Conservation (phyloP, 1,140 invertebrate species). For the Zaprionus inermis region DNA sequence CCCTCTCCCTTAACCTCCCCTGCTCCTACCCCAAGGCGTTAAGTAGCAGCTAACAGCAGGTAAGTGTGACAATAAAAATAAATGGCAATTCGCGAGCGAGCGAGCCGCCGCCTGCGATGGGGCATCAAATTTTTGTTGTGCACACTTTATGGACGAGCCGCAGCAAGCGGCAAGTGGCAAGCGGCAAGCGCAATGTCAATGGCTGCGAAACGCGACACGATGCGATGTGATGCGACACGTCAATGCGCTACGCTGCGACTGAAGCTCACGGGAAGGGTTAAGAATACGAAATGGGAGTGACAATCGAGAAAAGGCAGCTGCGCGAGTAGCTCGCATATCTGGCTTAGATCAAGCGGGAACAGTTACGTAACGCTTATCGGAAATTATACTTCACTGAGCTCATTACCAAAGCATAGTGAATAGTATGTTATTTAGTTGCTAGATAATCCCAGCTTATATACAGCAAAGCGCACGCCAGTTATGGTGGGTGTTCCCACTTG, state of each 20-base stretch:
- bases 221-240: background rate
- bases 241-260: background rate
- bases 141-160: conserved; percentile 11
- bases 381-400: background rate
- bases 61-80: conserved; percentile 72
- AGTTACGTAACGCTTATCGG: background rate
- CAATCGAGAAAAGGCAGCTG: background rate
- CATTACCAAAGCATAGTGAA: background rate
- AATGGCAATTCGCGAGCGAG: conserved; percentile 56
- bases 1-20: conserved; percentile 12
- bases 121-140: conserved; percentile 7
- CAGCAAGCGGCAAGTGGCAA: no score
- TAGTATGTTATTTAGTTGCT: background rate
- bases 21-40: conserved; percentile 36
- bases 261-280: background rate
- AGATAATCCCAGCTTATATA: background rate
- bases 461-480: no score
- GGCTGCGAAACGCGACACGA: background rate
- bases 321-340: background rate
- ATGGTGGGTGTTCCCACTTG: no score
- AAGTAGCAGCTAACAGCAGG: conserved; percentile 57
- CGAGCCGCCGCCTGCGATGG: background rate
- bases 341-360: background rate
- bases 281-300: background rate
- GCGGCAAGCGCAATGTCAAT: background rate